Conservation (phyloP, 2,888 invertebrate genomes). For the Norana najaformis region DNA sequence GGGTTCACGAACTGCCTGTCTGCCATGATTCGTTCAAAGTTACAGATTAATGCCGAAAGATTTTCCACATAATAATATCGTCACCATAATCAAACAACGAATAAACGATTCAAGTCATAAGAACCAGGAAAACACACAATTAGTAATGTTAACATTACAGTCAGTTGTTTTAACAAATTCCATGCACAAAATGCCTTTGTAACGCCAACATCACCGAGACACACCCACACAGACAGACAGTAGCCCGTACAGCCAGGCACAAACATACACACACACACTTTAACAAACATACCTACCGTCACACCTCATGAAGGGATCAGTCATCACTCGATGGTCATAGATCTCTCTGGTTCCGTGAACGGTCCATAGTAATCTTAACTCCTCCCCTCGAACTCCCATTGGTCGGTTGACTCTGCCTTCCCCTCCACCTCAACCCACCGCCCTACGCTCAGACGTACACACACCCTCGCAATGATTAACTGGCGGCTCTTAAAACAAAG, state of each 20-base stretch:
- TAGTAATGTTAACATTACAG: background rate
- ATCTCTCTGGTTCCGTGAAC: background rate
- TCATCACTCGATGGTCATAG: background rate
- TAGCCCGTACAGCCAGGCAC: too few species aligned
- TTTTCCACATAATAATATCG: background rate
- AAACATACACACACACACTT: background rate
- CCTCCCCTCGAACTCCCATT: background rate
- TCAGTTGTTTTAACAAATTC: background rate
- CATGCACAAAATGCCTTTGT: slow-evolving; percentile 13
- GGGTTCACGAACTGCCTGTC: too few species aligned
- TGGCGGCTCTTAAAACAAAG: background rate
- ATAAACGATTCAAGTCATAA: background rate
- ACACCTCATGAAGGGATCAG: background rate
- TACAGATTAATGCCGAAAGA: background rate
- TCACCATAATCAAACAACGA: background rate
- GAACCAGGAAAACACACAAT: background rate
- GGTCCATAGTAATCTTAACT: background rate
- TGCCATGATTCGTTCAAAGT: too few species aligned
- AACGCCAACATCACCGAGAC: background rate
- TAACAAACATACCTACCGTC: background rate
- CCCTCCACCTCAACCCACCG: background rate
- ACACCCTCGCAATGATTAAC: background rate
- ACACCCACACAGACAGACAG: background rate
- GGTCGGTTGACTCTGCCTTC: background rate
- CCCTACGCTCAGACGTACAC: background rate